phyloP scores from a whole-genome alignment of 2,113 vertebrate species.

The Ciconia maguari region DNA sequence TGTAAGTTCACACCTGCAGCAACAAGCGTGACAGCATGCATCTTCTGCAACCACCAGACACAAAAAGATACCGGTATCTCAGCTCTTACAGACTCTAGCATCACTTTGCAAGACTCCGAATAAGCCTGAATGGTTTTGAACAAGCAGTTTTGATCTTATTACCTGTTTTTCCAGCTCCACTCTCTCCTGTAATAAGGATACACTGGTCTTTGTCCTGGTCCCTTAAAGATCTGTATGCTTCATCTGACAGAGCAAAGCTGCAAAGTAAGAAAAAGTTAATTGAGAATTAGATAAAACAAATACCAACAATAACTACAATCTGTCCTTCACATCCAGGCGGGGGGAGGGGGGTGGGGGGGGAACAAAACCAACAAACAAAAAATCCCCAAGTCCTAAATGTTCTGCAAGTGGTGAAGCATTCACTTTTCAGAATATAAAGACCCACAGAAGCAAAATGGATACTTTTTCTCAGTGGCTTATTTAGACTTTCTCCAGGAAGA shows the following conservation, averaged over 20 bases:
- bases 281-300: not conserved
- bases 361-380: not conserved
- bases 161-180: slow-evolving; percentile 98
- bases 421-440: not conserved
- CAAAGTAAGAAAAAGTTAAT: not conserved
- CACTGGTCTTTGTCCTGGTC: slow-evolving; percentile 99
- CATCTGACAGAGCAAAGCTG: slow-evolving; percentile 95
- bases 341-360: no score
- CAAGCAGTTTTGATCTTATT: not conserved
- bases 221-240: slow-evolving; percentile 95
- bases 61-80: not conserved
- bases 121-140: not conserved
- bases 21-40: not conserved
- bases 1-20: not conserved
- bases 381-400: not conserved
- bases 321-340: not conserved
- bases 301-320: not conserved
- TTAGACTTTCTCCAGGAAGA: not conserved
- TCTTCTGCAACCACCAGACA: not conserved
- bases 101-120: not conserved
- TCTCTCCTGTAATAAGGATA: slow-evolving; percentile 98
- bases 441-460: not conserved
- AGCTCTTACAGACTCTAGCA: not conserved
- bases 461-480: not conserved
- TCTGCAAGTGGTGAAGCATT: not conserved